Percentiles rank a stretch among this genome's conserved stretches.
Evolutionary conservation across 2,113 vertebrate species (phyloP).

Genomic region (Dasyprocta punctata): DNA sequence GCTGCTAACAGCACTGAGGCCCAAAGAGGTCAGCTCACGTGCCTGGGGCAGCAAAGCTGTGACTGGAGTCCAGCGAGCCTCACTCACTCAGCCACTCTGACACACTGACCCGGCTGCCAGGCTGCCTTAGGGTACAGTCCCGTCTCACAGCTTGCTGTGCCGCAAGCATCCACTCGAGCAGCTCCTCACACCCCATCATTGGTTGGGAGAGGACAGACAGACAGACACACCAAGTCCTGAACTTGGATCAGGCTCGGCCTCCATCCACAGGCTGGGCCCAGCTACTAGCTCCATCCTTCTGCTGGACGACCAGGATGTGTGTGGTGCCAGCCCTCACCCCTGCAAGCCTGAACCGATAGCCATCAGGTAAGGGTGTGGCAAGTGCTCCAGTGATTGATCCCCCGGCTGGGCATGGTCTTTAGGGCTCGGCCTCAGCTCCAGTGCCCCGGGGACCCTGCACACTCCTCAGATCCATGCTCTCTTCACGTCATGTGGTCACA

Average conservation of each 20-base stretch:
- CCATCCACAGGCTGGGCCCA: conserved; percentile 8
- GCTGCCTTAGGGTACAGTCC: not conserved
- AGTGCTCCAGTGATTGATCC: not conserved
- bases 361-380: not conserved
- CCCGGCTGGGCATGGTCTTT: not conserved
- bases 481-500: not conserved
- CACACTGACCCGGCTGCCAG: not conserved
- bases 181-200: not conserved
- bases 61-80: not conserved
- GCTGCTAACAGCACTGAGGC: not conserved
- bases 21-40: not conserved
- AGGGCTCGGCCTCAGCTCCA: not conserved
- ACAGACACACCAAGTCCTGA: not conserved
- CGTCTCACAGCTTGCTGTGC: not conserved
- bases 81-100: not conserved
- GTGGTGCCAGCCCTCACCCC: not conserved
- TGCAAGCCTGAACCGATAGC: not conserved
- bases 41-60: not conserved
- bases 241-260: not conserved
- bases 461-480: not conserved
- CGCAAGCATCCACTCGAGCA: not conserved
- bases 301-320: not conserved
- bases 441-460: not conserved
- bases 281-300: not conserved
- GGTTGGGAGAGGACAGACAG: not conserved